Base-by-base conservation (phyloP, 2,888 invertebrate species). In the Pristionchus fissidentatus region DNA sequence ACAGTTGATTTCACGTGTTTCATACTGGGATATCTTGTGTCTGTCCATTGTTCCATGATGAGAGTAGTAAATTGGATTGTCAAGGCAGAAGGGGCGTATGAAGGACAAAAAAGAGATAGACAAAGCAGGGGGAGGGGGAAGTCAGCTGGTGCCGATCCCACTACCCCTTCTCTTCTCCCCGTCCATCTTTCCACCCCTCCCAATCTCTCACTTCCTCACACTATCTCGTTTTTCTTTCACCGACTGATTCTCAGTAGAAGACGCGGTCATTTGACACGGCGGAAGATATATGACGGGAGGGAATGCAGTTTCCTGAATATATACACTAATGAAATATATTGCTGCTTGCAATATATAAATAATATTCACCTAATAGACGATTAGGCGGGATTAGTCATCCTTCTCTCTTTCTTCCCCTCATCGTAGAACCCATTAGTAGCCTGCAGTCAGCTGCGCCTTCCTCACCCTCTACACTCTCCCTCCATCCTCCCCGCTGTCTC, bases 21-120 rank as follows among this genome's bases (percentile, higher is more conserved):
- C 70, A 43, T 41, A 41, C 41, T 8, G 7, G 70, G 43, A 70
- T 41, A 32, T 38, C 62, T 38, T 66, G n/a, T 41, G 70, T 66
- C 35, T 26, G 70, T 70, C 70, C 43, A 70, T 70, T 70, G 70
- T 70, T 70, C 70, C 70, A 70, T 70, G 70, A 70, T 70, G 70
- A 70, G 70, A 70, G 70, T 70, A 70, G 70, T 70, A 70, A 70
- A 70, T 70, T 70, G 70, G 43, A 70, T 70, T 26, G 70, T 70
- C 41, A 70, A 70, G 35, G 66, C 57, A 62, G 62, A 13, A 41
- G 26, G 70, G 35, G 70, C 38, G 70, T 26, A 70, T 15, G 55
- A 22, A 55, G 70, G 70, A 70, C 70, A 70, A 70, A 70, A 70
- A 70, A 70, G 43, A 70, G 70, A 70, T 70, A 66, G 62, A 70